phyloP scores from a whole-genome alignment of 2,113 vertebrate species.

The Mesoclemmys tuberculata region DNA sequence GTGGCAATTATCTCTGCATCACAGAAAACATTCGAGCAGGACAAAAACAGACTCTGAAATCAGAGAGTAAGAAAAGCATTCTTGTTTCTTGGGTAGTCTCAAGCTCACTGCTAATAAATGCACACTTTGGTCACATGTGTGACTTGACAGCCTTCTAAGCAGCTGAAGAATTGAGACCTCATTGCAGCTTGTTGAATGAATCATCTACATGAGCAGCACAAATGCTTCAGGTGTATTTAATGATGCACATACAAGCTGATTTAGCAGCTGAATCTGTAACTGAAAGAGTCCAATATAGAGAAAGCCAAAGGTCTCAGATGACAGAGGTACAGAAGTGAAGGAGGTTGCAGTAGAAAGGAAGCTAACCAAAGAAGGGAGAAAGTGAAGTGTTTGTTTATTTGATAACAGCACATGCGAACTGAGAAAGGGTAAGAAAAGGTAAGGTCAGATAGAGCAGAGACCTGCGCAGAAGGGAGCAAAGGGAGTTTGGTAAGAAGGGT shows the following conservation, averaged over 20 bases:
- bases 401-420: accelerated
- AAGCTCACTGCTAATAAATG: not conserved
- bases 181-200: not conserved
- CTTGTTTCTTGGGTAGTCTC: constrained; percentile 36
- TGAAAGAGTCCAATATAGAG: not conserved
- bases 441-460: not conserved
- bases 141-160: constrained; percentile 4
- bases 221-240: not conserved
- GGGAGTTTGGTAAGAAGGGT: not conserved
- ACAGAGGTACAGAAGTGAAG: not conserved
- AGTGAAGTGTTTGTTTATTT: not conserved
- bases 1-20: constrained; percentile 46
- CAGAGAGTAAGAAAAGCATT: constrained; percentile 48
- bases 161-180: not conserved
- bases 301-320: not conserved
- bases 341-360: not conserved
- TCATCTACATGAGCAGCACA: not conserved
- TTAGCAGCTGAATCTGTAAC: not conserved
- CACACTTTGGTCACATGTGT: not conserved
- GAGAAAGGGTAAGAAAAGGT: not conserved
- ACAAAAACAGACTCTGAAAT: constrained; percentile 65
- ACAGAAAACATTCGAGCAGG: constrained; percentile 37
- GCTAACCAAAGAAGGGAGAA: not conserved
- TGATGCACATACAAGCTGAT: accelerated
- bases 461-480: not conserved